Evolutionary conservation across 2,113 vertebrate species (phyloP).

Genomic region (Pseudorasbora parva): DNA sequence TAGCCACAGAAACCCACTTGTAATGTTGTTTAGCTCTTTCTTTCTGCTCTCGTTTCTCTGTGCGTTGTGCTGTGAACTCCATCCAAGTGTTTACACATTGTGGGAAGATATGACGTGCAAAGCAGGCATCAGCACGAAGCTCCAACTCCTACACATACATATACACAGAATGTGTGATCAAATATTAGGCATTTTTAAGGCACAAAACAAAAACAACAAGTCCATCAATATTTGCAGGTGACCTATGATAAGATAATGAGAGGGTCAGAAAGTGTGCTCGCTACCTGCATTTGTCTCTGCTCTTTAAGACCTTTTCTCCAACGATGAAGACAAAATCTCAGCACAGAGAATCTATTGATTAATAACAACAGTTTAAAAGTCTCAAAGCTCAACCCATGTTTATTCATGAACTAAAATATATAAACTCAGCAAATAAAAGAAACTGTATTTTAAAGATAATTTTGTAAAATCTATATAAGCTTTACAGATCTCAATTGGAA

Average conservation of each 20-base stretch:
- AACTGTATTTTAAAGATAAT: no score
- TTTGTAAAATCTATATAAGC: no score
- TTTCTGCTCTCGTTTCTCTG: slow-evolving; percentile 56
- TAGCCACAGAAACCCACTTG: slow-evolving; percentile 54
- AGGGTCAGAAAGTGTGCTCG: background rate
- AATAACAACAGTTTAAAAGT: slow-evolving; percentile 28
- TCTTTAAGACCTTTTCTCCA: slow-evolving; percentile 68
- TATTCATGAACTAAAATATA: background rate
- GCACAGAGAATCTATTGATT: slow-evolving; percentile 57
- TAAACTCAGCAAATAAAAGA: background rate
- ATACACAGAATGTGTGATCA: background rate
- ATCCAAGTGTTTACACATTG: slow-evolving; percentile 74
- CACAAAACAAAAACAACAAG: no score
- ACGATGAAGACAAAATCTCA: slow-evolving; percentile 60
- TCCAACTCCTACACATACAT: slow-evolving; percentile 63
- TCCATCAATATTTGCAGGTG: background rate
- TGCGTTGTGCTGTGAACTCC: slow-evolving; percentile 65
- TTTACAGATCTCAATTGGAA: no score
- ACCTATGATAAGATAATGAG: background rate
- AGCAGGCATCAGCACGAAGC: slow-evolving; percentile 65
- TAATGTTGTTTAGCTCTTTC: slow-evolving; percentile 62
- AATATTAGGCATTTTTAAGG: background rate
- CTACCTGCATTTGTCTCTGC: slow-evolving; percentile 66
- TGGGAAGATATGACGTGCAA: slow-evolving; percentile 61
- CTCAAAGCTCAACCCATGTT: background rate